These are phyloP conservation scores for Oncopodura yosiiana DNA, from an alignment of 1,140 invertebrate species.

Conservation along the genomic window DNA sequence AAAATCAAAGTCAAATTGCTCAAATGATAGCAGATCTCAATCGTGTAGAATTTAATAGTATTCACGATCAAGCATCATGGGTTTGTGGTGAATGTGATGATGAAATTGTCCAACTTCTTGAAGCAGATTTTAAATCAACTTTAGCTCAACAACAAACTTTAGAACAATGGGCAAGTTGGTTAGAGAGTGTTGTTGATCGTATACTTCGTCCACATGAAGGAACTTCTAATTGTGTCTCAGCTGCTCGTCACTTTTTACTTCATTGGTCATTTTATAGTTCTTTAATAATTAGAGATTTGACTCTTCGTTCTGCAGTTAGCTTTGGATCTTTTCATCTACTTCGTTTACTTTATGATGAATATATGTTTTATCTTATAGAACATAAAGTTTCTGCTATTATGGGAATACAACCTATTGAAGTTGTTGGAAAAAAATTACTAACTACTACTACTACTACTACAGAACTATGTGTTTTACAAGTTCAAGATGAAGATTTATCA, in stretches of 20 bases:
- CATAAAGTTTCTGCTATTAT: constrained; percentile 86
- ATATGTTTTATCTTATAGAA: constrained; percentile 98
- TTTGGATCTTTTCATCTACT: constrained; percentile 99
- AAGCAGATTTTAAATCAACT: constrained; percentile 88
- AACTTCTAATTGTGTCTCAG: constrained; percentile 72
- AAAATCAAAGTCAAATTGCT: constrained; percentile 87
- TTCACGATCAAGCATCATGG: constrained; percentile 91
- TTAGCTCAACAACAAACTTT: constrained; percentile 84
- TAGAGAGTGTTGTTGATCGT: constrained; percentile 68
- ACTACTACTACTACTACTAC: neutral
- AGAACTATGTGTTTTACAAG: neutral
- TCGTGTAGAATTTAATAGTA: constrained; percentile 93
- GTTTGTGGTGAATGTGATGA: constrained; percentile 88
- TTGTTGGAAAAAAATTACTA: constrained; percentile 68
- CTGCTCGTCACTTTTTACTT: constrained; percentile 84
- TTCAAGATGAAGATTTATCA: too few species aligned
- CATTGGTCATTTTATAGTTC: constrained; percentile 99
- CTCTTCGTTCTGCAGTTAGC: constrained; percentile 86
- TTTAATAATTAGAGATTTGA: constrained; percentile 90
- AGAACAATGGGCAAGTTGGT: constrained; percentile 95
- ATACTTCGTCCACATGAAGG: constrained; percentile 76
- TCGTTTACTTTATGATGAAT: constrained; percentile 93
- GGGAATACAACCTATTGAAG: constrained; percentile 83
- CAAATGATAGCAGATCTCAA: constrained; percentile 97
- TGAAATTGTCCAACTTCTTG: constrained; percentile 70